These are phyloP conservation scores for Acrocera orbiculus DNA, from an alignment of 2,888 invertebrate species.

Conservation along the genomic window DNA sequence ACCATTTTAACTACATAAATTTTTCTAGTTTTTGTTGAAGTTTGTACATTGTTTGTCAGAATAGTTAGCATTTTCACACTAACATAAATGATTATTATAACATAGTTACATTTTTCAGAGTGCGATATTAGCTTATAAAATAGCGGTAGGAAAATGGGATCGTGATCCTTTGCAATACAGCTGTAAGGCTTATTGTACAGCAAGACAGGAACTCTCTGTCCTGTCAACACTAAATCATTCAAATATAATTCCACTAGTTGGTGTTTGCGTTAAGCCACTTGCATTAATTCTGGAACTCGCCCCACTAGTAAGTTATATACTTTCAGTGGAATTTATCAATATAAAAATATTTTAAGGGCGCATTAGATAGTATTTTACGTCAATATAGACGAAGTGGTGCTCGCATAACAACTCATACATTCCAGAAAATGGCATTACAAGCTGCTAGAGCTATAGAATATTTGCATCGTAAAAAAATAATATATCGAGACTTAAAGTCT, in stretches of 20 bases:
- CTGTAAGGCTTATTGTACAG: constrained; percentile 91
- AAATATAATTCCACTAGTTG: constrained; percentile 83
- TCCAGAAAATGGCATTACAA: constrained; percentile 75
- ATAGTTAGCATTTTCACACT: too few species aligned
- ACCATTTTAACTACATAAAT: neutral
- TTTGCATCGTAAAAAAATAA: constrained; percentile 79
- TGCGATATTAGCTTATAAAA: constrained; percentile 34
- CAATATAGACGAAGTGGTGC: constrained; percentile 72
- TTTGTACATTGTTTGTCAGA: neutral
- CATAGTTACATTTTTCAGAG: too few species aligned
- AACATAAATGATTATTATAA: neutral
- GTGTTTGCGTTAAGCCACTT: constrained; percentile 75
- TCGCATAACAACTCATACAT: constrained; percentile 58
- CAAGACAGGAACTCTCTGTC: constrained; percentile 85
- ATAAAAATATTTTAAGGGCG: too few species aligned
- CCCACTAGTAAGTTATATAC: constrained; percentile 35
- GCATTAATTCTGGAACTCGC: constrained; percentile 80
- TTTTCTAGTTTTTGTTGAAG: neutral
- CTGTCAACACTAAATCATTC: constrained; percentile 69
- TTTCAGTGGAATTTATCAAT: too few species aligned
- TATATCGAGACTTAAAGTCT: constrained; percentile 65
- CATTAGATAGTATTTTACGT: constrained; percentile 67
- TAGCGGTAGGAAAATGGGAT: constrained; percentile 78
- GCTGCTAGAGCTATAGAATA: constrained; percentile 90
- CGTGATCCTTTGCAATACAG: constrained; percentile 82